These are phyloP conservation scores for Lepilemur septentrionalis DNA, from an alignment of 2,797 vertebrate genomes.

Conservation along the genomic window DNA sequence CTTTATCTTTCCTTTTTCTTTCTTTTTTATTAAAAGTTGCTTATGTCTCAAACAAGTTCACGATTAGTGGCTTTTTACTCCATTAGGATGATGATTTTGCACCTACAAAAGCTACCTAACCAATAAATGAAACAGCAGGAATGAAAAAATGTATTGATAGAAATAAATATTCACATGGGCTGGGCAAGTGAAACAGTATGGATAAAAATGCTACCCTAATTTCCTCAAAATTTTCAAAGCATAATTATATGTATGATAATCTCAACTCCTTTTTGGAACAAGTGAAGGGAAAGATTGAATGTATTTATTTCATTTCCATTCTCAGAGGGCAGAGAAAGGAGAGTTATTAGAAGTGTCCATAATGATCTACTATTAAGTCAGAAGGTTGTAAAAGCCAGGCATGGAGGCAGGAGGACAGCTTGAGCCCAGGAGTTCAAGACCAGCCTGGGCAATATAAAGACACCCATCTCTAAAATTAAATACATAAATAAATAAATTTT, in stretches of 20 bases:
- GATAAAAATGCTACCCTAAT: slow-evolving; percentile 1
- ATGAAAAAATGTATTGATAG: not conserved
- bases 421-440: no score
- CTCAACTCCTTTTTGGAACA: not conserved
- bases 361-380: not conserved
- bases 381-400: not conserved
- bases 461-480: no score
- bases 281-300: slow-evolving; percentile 19
- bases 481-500: no score
- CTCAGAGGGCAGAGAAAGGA: not conserved
- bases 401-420: no score
- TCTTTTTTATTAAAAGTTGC: not conserved
- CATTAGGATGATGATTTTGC: slow-evolving; percentile 3
- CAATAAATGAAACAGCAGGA: not conserved
- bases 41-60: slow-evolving; percentile 26
- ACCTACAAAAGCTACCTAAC: not conserved
- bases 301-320: not conserved
- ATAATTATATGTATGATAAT: not conserved
- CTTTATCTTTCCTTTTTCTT: not conserved
- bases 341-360: not conserved
- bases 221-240: slow-evolving; percentile 21
- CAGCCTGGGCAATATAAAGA: no score
- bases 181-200: not conserved
- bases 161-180: not conserved
- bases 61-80: not conserved